Percentiles rank a stretch among this genome's conserved stretches.
Evolutionary conservation across 1,140 invertebrate genomes (phyloP).

Genomic region (Carposina sasakii): DNA sequence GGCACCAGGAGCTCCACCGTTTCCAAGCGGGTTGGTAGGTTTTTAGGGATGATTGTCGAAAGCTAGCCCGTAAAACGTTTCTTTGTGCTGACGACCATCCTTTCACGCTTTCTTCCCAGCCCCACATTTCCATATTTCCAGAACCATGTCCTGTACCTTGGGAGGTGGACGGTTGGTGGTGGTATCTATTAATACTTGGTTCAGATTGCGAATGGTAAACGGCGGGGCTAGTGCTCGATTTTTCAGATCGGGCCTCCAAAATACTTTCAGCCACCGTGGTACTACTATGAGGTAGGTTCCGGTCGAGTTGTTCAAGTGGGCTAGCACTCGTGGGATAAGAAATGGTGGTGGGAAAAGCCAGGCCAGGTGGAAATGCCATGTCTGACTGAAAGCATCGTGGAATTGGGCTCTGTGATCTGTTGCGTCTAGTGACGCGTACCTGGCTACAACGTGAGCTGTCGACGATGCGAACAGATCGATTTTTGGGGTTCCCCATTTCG

Average conservation of each 20-base stretch:
- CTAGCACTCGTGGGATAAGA: slow-evolving; percentile 26
- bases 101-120: not conserved
- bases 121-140: not conserved
- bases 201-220: not conserved
- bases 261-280: slow-evolving; percentile 13
- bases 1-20: not conserved
- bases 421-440: slow-evolving; percentile 24
- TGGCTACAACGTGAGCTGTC: slow-evolving; percentile 20
- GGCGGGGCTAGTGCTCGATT: slow-evolving; percentile 3
- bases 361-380: slow-evolving; percentile 29
- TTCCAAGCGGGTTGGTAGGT: not conserved
- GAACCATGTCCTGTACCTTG: not conserved
- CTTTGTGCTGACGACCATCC: not conserved
- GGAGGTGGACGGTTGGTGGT: not conserved
- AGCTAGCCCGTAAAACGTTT: not conserved
- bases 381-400: slow-evolving; percentile 28
- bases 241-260: slow-evolving; percentile 19
- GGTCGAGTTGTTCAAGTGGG: slow-evolving; percentile 24
- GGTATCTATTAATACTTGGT: not conserved
- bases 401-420: slow-evolving; percentile 24
- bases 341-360: slow-evolving; percentile 36
- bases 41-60: not conserved
- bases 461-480: slow-evolving; percentile 34
- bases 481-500: slow-evolving; percentile 24
- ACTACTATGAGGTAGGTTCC: slow-evolving; percentile 14